phyloP scores from a whole-genome alignment of 2,888 invertebrate species.

The Dicroscelio sp. region DNA sequence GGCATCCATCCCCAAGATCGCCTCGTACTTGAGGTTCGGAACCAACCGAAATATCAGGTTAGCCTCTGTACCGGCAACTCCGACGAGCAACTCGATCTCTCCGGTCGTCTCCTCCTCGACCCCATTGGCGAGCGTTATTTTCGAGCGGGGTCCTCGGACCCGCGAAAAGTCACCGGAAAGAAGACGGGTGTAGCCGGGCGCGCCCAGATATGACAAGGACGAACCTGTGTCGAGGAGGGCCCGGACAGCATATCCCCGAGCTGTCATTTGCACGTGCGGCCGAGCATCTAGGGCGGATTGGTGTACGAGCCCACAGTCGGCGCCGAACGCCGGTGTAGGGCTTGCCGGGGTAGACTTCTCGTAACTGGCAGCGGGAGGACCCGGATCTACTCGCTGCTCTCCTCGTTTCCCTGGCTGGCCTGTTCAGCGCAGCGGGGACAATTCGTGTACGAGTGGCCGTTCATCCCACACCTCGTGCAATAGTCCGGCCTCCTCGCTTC shows the following conservation, averaged over 20 bases:
- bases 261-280: neutral
- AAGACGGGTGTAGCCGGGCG: too few relatives aligned
- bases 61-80: neutral
- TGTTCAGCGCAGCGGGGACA: neutral
- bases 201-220: neutral
- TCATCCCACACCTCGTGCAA: neutral
- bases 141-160: neutral
- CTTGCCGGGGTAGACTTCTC: neutral
- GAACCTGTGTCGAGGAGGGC: neutral
- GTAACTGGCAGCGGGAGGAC: neutral
- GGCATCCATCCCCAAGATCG: neutral
- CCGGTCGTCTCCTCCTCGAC: neutral
- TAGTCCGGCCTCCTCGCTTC: neutral
- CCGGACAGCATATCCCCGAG: neutral
- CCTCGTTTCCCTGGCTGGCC: neutral
- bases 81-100: neutral
- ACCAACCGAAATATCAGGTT: neutral
- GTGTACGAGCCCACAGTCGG: neutral
- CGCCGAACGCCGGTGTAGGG: neutral
- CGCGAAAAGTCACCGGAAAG: too few relatives aligned
- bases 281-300: neutral
- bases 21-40: neutral
- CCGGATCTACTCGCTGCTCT: neutral
- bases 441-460: neutral
- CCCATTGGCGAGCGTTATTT: neutral